These are phyloP conservation scores for Tinea trinotella DNA, from an alignment of 2,888 invertebrate species.

Conservation along the genomic window DNA sequence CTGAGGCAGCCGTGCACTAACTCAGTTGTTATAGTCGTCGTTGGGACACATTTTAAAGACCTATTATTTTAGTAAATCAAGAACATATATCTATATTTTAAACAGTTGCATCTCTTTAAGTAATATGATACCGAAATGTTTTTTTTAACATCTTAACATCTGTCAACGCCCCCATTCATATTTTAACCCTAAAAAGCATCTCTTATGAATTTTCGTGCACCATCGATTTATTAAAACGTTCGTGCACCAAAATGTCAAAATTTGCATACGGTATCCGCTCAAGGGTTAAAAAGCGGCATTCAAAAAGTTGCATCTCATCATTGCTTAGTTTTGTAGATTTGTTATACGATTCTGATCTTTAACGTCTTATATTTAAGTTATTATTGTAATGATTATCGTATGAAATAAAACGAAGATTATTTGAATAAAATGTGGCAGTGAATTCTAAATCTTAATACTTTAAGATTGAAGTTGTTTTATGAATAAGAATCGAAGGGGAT, in stretches of 20 bases:
- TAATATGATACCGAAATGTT: neutral
- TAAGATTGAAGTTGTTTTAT: neutral
- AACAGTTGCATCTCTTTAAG: neutral
- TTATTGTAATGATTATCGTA: neutral
- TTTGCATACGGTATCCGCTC: conserved; percentile 59
- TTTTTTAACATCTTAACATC: conserved; percentile 48
- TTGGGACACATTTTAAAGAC: too few relatives aligned
- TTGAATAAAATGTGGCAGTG: neutral
- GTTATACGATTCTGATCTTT: conserved; percentile 27
- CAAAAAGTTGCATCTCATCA: conserved; percentile 20
- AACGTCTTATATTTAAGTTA: conserved; percentile 17
- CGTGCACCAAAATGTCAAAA: conserved; percentile 27
- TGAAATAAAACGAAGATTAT: too few relatives aligned
- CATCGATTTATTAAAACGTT: conserved; percentile 27
- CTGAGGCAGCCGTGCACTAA: too few relatives aligned
- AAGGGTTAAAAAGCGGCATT: conserved; percentile 39
- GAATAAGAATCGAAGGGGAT: neutral
- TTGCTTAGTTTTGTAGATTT: neutral
- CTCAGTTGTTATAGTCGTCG: too few relatives aligned
- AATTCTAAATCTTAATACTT: neutral
- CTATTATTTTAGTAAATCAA: too few relatives aligned
- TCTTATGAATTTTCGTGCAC: conserved; percentile 18
- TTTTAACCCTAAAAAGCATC: conserved; percentile 39
- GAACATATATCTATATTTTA: too few relatives aligned
- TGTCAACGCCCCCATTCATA: conserved; percentile 59